Conservation (phyloP, 2,888 invertebrate genomes). For the Ischnus inquisitorius region DNA sequence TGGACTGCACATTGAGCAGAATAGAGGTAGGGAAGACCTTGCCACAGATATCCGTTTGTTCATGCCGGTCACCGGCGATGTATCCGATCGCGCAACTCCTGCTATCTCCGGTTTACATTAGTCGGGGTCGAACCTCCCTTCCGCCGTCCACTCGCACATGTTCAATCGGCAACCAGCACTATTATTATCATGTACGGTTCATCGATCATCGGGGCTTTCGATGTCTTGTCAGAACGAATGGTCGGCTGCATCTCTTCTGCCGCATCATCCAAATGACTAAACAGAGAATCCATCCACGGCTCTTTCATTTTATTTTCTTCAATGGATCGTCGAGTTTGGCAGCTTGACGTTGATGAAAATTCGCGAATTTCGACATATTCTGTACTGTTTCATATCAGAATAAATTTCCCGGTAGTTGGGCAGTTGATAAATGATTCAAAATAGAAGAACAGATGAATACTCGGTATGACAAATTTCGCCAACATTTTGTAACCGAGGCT, state of each 20-base stretch:
- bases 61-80: slow-evolving; percentile 53
- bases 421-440: neutral
- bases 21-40: slow-evolving; percentile 59
- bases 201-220: slow-evolving; percentile 81
- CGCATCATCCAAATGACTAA: slow-evolving; percentile 51
- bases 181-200: slow-evolving; percentile 74
- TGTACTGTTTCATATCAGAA: neutral
- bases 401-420: too few species aligned
- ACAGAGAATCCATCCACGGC: slow-evolving; percentile 23
- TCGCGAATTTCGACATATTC: neutral
- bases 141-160: slow-evolving; percentile 22
- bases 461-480: neutral
- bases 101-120: slow-evolving; percentile 69
- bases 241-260: slow-evolving; percentile 41
- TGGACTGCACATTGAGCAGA: slow-evolving; percentile 32
- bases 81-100: slow-evolving; percentile 57
- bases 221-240: slow-evolving; percentile 68
- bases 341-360: too few species aligned
- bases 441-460: neutral
- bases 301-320: neutral
- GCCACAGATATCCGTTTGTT: slow-evolving; percentile 67
- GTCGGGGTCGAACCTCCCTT: slow-evolving; percentile 47
- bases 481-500: neutral
- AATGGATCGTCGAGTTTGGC: too few species aligned
- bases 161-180: slow-evolving; percentile 68